phyloP scores from a whole-genome alignment of 2,113 vertebrate species.

The Plecturocebus donacophilus region DNA sequence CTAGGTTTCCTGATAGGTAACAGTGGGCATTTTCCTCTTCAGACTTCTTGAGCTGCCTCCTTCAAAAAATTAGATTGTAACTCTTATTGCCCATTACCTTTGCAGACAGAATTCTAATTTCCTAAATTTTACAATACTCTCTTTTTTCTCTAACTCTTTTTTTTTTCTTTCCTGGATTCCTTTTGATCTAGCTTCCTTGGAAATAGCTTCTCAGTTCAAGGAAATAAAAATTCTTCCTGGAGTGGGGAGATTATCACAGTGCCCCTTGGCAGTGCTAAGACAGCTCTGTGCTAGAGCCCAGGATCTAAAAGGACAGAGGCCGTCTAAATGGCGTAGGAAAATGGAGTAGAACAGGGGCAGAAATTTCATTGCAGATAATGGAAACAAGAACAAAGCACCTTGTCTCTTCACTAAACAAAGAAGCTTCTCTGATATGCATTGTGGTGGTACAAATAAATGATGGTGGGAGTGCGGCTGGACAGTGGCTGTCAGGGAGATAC shows the following conservation, averaged over 20 bases:
- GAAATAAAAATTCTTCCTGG: neutral
- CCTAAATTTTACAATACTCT: neutral
- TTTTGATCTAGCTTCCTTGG: conserved; percentile 31
- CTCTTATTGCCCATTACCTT: neutral
- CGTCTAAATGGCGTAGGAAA: neutral
- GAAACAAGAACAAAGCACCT: neutral
- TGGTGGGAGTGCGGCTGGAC: neutral
- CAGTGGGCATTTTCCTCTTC: neutral
- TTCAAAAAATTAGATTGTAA: neutral
- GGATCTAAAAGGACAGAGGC: neutral
- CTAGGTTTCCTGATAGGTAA: neutral
- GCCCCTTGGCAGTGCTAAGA: neutral
- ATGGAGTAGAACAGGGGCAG: neutral
- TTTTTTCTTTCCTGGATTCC: neutral
- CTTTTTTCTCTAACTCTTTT: neutral
- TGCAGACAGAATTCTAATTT: neutral
- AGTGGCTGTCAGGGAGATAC: neutral
- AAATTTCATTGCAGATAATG: no score
- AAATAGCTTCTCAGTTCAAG: neutral
- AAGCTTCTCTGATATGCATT: neutral
- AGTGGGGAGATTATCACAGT: neutral
- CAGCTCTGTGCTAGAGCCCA: neutral
- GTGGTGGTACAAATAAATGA: no score
- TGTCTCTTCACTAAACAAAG: neutral
- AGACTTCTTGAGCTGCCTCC: neutral